phyloP scores from a whole-genome alignment of 2,797 vertebrate species.

The Astyanax mexicanus region DNA sequence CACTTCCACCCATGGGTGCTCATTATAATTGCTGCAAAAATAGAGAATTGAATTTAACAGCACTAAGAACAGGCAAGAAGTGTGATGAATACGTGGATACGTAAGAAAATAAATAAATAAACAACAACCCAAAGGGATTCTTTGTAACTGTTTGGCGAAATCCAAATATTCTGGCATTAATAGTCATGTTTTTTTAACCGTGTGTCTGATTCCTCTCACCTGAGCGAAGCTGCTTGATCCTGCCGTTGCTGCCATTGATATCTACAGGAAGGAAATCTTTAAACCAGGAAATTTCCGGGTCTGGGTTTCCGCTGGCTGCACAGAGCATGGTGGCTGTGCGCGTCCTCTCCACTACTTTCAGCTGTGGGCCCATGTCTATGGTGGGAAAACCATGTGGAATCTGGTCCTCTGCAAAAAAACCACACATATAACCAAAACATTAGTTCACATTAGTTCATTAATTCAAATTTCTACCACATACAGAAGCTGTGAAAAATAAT shows the following conservation, averaged over 20 bases:
- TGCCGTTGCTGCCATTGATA: conserved; percentile 87
- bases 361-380: conserved; percentile 98
- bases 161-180: neutral
- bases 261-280: conserved; percentile 98
- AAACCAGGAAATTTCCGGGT: conserved; percentile 97
- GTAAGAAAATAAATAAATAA: neutral
- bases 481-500: no score
- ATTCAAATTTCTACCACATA: no score
- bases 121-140: neutral
- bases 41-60: neutral
- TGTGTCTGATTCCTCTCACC: conserved; percentile 75
- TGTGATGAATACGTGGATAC: neutral
- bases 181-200: neutral
- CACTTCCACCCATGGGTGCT: neutral
- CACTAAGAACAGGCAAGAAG: neutral
- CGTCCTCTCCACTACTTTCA: conserved; percentile 96
- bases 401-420: conserved; percentile 86
- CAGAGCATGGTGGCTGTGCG: conserved; percentile 97
- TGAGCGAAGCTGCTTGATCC: conserved; percentile 97
- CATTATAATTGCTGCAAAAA: neutral
- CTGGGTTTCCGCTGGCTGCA: conserved; percentile 93
- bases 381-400: conserved; percentile 92
- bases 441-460: conserved; percentile 2
- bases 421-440: conserved; percentile 23
- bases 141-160: neutral